phyloP scores from a whole-genome alignment of 2,888 invertebrate species.

The Petrolisthes cinctipes region DNA sequence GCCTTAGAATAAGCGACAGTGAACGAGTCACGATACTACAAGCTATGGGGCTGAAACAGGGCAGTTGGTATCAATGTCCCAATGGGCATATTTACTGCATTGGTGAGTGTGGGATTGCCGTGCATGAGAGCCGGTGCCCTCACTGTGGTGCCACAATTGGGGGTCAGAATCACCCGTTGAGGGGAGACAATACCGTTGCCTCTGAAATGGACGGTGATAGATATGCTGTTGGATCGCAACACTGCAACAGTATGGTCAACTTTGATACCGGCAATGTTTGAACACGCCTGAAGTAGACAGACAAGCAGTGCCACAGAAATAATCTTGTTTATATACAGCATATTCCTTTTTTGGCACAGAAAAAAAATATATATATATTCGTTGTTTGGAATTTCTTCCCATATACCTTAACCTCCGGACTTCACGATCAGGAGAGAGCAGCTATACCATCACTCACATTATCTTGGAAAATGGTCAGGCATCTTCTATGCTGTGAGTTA shows the following conservation, averaged over 20 bases:
- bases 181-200: constrained; percentile 71
- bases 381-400: too few species aligned
- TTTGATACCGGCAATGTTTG: too few species aligned
- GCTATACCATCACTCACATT: too few species aligned
- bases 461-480: too few species aligned
- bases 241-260: not conserved
- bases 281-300: too few species aligned
- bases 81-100: constrained; percentile 80
- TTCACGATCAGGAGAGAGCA: too few species aligned
- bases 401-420: too few species aligned
- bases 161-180: constrained; percentile 71
- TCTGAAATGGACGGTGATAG: constrained; percentile 70
- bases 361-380: too few species aligned
- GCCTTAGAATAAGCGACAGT: constrained; percentile 69
- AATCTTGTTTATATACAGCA: too few species aligned
- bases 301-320: too few species aligned
- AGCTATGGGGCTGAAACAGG: constrained; percentile 74
- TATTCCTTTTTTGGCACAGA: too few species aligned
- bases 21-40: constrained; percentile 74
- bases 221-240: not conserved
- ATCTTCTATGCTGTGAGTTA: too few species aligned
- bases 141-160: constrained; percentile 76
- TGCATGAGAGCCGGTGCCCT: constrained; percentile 72
- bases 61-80: constrained; percentile 81
- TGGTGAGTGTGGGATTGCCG: constrained; percentile 79